Evolutionary conservation across 2,113 vertebrate species (phyloP), one percentile per base, ranked within the genome.

Genomic region (Maccullochella peelii): DNA sequence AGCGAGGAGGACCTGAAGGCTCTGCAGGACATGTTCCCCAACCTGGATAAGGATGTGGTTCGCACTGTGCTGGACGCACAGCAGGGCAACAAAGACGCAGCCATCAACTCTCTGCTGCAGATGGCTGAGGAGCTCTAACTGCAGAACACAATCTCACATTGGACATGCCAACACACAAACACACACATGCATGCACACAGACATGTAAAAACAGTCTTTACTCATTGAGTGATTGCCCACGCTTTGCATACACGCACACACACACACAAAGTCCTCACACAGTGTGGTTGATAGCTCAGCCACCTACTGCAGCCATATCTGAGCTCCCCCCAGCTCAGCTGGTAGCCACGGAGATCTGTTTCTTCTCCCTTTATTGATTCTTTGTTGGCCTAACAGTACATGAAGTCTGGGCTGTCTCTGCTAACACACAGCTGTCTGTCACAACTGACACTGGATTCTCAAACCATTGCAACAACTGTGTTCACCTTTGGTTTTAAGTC

Each of bases 21-120:
- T 80, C 95, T 99, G 84, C 97, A 97, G 92, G 98, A 99, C 92
- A 98, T 99, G 98, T 99, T 99, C 90, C 98, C 98, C 85, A 98
- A 97, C 95, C 95, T 99, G 94, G 98, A 99, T 89, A 94, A 92
- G 72, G 97, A 99, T 92, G 98, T 99, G 89, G 96, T 99, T 80
- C 97, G 97, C 86, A 97, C 97, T 0, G 98, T 99, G 86, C 93
- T 99, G 80, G 98, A 99, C 65, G 98, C 97, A 18, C 98, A 99
- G 92, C 94, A 97, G 44, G 98, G 98, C 2, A 97, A 97, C 94
- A 97, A 96, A 89, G 97, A 98, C 9, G 96, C 97, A 8, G 97
- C 98, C 88, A 96, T 99, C 93, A 99, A 99, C 94, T 99, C 98
- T 4, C 94, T 99, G 89, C 96, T 99, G 86, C 98, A 99, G 95